Conservation (phyloP, 2,797 vertebrate species). For the Sandelia bainsii region DNA sequence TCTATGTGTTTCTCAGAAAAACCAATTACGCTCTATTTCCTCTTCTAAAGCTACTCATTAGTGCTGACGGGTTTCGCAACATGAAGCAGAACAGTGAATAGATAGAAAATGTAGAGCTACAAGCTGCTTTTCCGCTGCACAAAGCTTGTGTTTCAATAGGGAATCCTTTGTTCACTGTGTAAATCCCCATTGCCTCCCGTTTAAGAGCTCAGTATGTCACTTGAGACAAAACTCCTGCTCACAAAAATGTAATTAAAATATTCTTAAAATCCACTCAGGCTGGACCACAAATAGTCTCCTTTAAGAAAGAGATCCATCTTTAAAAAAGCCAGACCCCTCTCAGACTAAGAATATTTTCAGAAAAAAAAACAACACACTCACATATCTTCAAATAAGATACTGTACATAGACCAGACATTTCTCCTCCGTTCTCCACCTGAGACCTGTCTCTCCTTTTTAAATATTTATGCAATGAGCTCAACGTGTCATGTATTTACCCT, state of each 20-base stretch:
- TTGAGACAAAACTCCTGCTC: slow-evolving; percentile 75
- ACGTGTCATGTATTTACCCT: slow-evolving; percentile 75
- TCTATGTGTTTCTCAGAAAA: slow-evolving; percentile 47
- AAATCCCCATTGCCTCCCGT: slow-evolving; percentile 72
- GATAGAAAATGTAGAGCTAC: slow-evolving; percentile 65
- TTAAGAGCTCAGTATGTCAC: slow-evolving; percentile 74
- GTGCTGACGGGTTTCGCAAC: slow-evolving; percentile 72
- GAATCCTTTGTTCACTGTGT: slow-evolving; percentile 75
- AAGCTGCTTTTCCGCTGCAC: slow-evolving; percentile 71
- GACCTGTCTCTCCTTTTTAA: slow-evolving; percentile 65
- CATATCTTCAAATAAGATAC: slow-evolving; percentile 32
- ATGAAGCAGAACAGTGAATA: slow-evolving; percentile 78
- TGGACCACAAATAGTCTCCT: slow-evolving; percentile 21
- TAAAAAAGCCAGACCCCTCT: slow-evolving; percentile 5
- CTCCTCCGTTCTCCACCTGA: slow-evolving; percentile 35
- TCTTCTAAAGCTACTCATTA: slow-evolving; percentile 77
- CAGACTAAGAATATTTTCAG: slow-evolving; percentile 32
- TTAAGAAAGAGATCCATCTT: slow-evolving; percentile 17
- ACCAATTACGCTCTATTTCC: slow-evolving; percentile 77
- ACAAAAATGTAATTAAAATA: slow-evolving; percentile 75
- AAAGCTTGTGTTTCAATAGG: slow-evolving; percentile 73
- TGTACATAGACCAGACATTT: slow-evolving; percentile 22
- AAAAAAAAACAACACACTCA: slow-evolving; percentile 46
- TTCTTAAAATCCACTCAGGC: slow-evolving; percentile 46
- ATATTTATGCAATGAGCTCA: slow-evolving; percentile 72